Conservation (phyloP, 1,140 invertebrate genomes). For the Hycleus phaleratus region DNA sequence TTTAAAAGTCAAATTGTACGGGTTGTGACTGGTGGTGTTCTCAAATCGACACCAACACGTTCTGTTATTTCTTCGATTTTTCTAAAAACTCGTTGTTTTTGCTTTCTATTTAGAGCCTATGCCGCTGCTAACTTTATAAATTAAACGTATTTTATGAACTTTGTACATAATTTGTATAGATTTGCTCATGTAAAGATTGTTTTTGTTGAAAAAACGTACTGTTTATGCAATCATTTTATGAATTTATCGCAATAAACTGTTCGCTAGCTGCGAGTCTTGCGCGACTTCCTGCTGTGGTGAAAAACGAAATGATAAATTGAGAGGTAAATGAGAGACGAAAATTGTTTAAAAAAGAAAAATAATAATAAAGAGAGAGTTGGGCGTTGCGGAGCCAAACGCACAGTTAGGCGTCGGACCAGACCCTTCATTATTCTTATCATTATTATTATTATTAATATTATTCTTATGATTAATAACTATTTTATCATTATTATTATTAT, state of each 20-base stretch:
- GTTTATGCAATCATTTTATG: conserved; percentile 28
- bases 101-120: too few relatives aligned
- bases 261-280: conserved; percentile 1
- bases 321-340: not conserved
- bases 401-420: conserved; percentile 5
- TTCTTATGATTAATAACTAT: not conserved
- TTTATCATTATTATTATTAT: not conserved
- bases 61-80: too few relatives aligned
- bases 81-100: too few relatives aligned
- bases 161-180: conserved; percentile 41
- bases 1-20: too few relatives aligned
- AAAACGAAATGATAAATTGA: not conserved
- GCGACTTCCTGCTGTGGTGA: conserved; percentile 7
- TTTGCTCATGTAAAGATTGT: conserved; percentile 43
- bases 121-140: too few relatives aligned
- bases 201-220: conserved; percentile 34
- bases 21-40: too few relatives aligned
- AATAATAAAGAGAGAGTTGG: too few relatives aligned
- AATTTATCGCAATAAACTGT: conserved; percentile 25
- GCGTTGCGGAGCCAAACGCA: not conserved
- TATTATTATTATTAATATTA: too few relatives aligned
- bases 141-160: conserved; percentile 20
- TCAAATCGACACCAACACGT: too few relatives aligned
- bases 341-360: too few relatives aligned
- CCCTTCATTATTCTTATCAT: not conserved